Base-by-base conservation (phyloP, 2,888 invertebrate species). In the Zonitis immaculata region DNA sequence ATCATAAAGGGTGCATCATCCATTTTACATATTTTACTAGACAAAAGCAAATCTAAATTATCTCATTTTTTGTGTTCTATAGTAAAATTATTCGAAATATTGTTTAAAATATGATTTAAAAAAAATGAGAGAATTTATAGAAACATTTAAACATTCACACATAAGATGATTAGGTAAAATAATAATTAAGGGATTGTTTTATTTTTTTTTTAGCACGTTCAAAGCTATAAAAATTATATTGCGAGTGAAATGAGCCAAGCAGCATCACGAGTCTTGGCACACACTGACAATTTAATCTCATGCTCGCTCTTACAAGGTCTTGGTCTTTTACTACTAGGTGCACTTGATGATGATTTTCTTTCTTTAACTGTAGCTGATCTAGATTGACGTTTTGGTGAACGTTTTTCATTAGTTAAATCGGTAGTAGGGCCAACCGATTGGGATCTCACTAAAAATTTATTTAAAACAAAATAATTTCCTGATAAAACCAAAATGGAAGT, bases 311-410 rank as follows among this genome's bases (percentile, higher is more conserved):
- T 87, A 81, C 83, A 83, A 73, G 88, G 88, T 70, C 87, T 80
- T 63, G 85, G 80, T 76, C 85, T 84, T 80, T 73, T 80, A 75
- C 71, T 75, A 59, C 74, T 71, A 74, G 80, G 79, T 70, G 81
- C 80, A 78, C 78, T 82, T 51, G 76, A 78, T 66, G 81, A 82
- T 77, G 83, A 84, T 78, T 82, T 80, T 76, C 83, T 82, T 76
- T 82, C 82, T 78, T 83, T 76, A 1, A 82, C 80, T 66, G 83
- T 80, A 32, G 84, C 82, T 14, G 85, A 83, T 69, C 84, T 82
- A 44, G 87, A 84, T 67, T 89, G 87, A 61, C 89, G 85, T 68
- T 89, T 89, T 22, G 91, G 90, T 47, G 91, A 91, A 62, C 82
- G 79, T 77, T 86, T 87, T 69, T 86, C 84, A 48, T 79, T 68